Evolutionary conservation across 2,797 vertebrate genomes (phyloP).

Genomic region (Tenualosa thibaudeaui): DNA sequence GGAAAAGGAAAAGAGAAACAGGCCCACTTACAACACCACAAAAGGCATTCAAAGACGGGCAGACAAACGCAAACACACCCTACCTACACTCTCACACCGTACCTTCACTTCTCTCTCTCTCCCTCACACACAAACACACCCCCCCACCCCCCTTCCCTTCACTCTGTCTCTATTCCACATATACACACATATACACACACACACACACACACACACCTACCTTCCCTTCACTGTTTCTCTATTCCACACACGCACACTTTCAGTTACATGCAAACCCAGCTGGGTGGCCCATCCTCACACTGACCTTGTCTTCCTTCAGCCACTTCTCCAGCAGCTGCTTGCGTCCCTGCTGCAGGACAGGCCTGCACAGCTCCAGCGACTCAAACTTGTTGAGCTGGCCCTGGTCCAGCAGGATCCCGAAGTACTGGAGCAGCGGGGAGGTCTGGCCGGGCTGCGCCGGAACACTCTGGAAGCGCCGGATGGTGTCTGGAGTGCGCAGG

Average conservation of each 20-base stretch:
- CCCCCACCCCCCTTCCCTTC: not conserved
- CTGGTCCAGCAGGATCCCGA: slow-evolving; percentile 96
- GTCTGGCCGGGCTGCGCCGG: slow-evolving; percentile 97
- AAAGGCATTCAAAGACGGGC: not conserved
- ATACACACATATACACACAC: slow-evolving; percentile 23
- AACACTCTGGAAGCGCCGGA: slow-evolving; percentile 96
- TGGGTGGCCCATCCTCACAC: not conserved
- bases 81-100: not conserved
- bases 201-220: not conserved
- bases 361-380: slow-evolving; percentile 95
- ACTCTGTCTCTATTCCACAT: not conserved
- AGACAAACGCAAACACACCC: not conserved
- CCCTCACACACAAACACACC: not conserved
- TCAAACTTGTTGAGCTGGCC: slow-evolving; percentile 98
- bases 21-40: not conserved
- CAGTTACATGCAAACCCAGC: not conserved
- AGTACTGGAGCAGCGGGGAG: slow-evolving; percentile 96
- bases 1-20: slow-evolving; percentile 39
- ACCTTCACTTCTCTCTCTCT: not conserved
- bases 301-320: slow-evolving; percentile 97
- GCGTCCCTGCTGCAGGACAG: slow-evolving; percentile 95
- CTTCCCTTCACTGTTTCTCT: no score
- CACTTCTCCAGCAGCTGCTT: slow-evolving; percentile 98
- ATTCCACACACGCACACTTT: not conserved
- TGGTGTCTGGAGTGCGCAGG: slow-evolving; percentile 96